phyloP scores from a whole-genome alignment of 2,797 vertebrate species.

The Bovichtus variegatus region DNA sequence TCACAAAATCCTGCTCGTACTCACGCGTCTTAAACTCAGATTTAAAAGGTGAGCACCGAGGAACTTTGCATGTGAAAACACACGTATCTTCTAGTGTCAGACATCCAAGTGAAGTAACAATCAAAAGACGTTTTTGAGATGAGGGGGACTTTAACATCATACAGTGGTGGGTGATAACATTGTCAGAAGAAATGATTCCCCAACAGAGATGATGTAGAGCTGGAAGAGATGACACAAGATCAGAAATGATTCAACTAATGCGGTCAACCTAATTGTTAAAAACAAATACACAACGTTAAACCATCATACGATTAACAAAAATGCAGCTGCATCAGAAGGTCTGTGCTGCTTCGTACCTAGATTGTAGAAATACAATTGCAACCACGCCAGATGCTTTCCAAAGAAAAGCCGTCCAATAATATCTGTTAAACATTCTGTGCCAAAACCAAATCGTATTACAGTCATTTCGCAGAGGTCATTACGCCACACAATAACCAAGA shows the following conservation, averaged over 20 bases:
- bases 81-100: neutral
- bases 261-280: neutral
- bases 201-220: neutral
- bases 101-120: neutral
- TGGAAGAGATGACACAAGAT: neutral
- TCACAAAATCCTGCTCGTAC: neutral
- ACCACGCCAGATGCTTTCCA: neutral
- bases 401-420: neutral
- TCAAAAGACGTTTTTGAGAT: neutral
- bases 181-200: neutral
- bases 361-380: neutral
- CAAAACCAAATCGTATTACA: neutral
- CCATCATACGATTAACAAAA: neutral
- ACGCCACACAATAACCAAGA: conserved; percentile 7
- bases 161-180: neutral
- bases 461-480: neutral
- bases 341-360: neutral
- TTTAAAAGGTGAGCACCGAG: neutral
- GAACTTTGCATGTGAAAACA: neutral
- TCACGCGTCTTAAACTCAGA: neutral
- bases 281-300: neutral
- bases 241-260: neutral
- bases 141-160: neutral
- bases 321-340: neutral
- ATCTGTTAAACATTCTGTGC: neutral